A percentile compares a stretch with the other conserved stretches of the same genome.
These are phyloP conservation scores for Oscarella lobularis DNA, from an alignment of 37 sponge, comb jelly and placozoan genomes.

Conservation along the genomic window DNA sequence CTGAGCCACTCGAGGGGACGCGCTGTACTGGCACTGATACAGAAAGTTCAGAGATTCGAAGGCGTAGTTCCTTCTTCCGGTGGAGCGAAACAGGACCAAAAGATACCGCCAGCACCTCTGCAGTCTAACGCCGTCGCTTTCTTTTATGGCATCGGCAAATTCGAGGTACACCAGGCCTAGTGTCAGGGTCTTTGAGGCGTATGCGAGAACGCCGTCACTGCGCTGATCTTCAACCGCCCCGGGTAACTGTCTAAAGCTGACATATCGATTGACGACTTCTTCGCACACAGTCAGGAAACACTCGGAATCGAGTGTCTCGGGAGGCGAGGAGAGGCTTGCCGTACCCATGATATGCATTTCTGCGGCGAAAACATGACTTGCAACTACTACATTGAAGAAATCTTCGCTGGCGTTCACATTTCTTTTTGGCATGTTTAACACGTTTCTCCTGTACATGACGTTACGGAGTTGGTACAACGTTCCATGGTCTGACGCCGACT, in stretches of 20 bases:
- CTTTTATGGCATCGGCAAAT: constrained; percentile 29
- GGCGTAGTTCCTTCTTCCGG: constrained; percentile 10
- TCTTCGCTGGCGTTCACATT: constrained; percentile 23
- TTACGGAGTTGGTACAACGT: constrained; percentile 37
- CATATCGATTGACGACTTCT: constrained; percentile 4
- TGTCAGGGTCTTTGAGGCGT: constrained; percentile 9
- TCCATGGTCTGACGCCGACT: constrained; percentile 19
- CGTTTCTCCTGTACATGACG: constrained; percentile 28
- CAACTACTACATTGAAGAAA: constrained; percentile 9
- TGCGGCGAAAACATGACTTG: constrained; percentile 19
- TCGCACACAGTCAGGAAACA: background rate
- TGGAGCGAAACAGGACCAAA: constrained; percentile 10
- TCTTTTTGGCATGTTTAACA: background rate
- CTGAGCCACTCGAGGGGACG: background rate
- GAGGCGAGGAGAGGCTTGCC: background rate
- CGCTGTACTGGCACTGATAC: background rate
- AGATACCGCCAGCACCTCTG: constrained; percentile 32
- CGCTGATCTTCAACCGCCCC: background rate
- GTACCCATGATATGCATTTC: constrained; percentile 22
- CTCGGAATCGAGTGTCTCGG: background rate
- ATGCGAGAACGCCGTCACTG: constrained; percentile 12
- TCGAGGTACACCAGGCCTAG: constrained; percentile 16
- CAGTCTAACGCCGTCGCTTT: constrained; percentile 24
- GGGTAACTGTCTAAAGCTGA: background rate
- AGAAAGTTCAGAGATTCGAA: constrained; percentile 22